These are phyloP conservation scores for Herminia tarsipennalis DNA, from an alignment of 2,888 invertebrate species.

Conservation along the genomic window DNA sequence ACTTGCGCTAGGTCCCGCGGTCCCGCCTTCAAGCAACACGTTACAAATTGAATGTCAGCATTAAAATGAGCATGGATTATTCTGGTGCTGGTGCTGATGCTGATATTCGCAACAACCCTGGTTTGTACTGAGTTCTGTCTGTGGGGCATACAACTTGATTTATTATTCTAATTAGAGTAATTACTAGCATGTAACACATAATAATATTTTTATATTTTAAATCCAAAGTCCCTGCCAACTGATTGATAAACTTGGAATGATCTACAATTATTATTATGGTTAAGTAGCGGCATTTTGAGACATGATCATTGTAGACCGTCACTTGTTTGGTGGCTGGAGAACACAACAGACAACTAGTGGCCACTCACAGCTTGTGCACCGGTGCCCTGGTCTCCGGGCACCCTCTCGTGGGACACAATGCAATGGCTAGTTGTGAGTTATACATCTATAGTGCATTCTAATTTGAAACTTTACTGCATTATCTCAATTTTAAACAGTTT, in stretches of 20 bases:
- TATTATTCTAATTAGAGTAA: not conserved
- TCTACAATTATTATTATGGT: not conserved
- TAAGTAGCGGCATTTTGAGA: not conserved
- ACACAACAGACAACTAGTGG: not conserved
- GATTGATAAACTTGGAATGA: too few species aligned
- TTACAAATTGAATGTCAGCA: too few species aligned
- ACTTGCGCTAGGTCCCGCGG: too few species aligned
- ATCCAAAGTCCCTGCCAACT: too few species aligned
- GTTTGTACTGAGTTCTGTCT: not conserved
- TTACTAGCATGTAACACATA: not conserved
- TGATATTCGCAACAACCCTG: too few species aligned
- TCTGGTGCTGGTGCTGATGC: too few species aligned
- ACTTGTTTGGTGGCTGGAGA: not conserved
- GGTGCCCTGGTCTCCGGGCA: too few species aligned
- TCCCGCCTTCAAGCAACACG: too few species aligned
- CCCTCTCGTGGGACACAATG: too few species aligned
- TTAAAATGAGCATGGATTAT: too few species aligned
- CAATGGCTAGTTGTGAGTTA: too few species aligned
- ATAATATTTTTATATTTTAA: too few species aligned
- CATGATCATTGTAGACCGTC: not conserved
- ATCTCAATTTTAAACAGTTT: not conserved
- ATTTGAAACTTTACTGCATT: not conserved
- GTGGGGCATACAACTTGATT: not conserved
- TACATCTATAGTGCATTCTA: not conserved
- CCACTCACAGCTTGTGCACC: constrained; percentile 10